Conservation (phyloP, 2,113 vertebrate species). For the Oryzias curvinotus region DNA sequence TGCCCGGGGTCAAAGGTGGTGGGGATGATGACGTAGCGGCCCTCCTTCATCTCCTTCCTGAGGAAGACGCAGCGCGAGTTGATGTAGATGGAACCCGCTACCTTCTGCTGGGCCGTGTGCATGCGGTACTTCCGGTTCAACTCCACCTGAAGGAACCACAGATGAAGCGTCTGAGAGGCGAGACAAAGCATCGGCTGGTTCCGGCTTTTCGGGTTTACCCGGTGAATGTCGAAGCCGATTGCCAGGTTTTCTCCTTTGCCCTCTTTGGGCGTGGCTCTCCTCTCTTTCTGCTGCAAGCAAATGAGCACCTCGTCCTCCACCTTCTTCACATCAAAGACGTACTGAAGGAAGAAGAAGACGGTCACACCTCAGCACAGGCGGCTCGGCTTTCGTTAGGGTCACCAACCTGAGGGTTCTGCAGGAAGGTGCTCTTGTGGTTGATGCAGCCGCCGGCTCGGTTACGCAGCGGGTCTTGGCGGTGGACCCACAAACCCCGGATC, state of each 20-base stretch:
- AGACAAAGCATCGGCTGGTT: not conserved
- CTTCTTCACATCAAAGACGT: slow-evolving; percentile 95
- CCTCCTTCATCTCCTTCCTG: slow-evolving; percentile 89
- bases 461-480: slow-evolving; percentile 80
- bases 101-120: slow-evolving; percentile 91
- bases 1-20: slow-evolving; percentile 90
- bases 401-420: slow-evolving; percentile 91
- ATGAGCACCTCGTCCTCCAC: slow-evolving; percentile 92
- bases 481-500: slow-evolving; percentile 82
- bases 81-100: slow-evolving; percentile 93
- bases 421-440: slow-evolving; percentile 91
- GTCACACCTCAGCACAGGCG: slow-evolving; percentile 3
- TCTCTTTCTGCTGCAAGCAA: slow-evolving; percentile 92
- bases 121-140: slow-evolving; percentile 92
- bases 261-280: slow-evolving; percentile 84
- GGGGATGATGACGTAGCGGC: slow-evolving; percentile 94
- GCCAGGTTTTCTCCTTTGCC: slow-evolving; percentile 93
- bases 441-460: slow-evolving; percentile 93
- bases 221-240: slow-evolving; percentile 95
- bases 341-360: slow-evolving; percentile 72
- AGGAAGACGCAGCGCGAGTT: slow-evolving; percentile 95
- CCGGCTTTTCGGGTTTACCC: slow-evolving; percentile 71
- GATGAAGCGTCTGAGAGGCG: accelerated
- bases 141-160: slow-evolving; percentile 82
- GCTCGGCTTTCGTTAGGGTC: not conserved